These are phyloP conservation scores for Dolichotis patagonum DNA, from an alignment of 2,113 vertebrate species.

Conservation along the genomic window DNA sequence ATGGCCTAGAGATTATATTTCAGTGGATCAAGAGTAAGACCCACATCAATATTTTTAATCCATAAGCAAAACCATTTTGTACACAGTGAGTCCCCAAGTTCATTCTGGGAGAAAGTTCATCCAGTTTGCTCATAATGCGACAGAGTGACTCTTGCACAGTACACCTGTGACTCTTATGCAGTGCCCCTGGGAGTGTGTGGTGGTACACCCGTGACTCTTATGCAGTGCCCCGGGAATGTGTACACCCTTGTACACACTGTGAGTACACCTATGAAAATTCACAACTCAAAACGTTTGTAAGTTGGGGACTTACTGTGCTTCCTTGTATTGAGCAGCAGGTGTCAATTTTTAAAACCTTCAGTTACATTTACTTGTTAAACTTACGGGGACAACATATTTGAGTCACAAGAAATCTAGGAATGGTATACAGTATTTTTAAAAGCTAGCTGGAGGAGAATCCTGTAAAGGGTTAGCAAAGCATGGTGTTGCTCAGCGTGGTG, in stretches of 20 bases:
- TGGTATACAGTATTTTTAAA: slow-evolving; percentile 62
- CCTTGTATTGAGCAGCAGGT: neutral
- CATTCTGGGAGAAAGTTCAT: neutral
- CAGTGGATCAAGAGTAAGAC: neutral
- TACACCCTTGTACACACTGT: no score
- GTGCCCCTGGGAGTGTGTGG: no score
- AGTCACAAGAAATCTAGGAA: slow-evolving; percentile 16
- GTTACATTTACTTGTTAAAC: slow-evolving; percentile 28
- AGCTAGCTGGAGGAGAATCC: slow-evolving; percentile 77
- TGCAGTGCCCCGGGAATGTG: no score
- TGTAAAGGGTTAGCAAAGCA: neutral
- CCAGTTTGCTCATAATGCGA: neutral
- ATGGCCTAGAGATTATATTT: neutral
- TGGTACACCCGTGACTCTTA: neutral
- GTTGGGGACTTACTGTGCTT: neutral
- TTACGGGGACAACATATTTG: slow-evolving; percentile 3
- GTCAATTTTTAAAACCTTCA: slow-evolving; percentile 7
- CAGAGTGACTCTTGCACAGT: neutral
- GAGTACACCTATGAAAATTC: neutral
- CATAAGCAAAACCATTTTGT: neutral
- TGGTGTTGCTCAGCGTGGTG: neutral
- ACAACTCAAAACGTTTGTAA: neutral
- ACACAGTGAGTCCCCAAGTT: neutral
- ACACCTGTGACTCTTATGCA: neutral
- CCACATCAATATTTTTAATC: neutral